Evolutionary conservation across 2,113 vertebrate genomes (phyloP).

Genomic region (Eudyptes chrysolophus): DNA sequence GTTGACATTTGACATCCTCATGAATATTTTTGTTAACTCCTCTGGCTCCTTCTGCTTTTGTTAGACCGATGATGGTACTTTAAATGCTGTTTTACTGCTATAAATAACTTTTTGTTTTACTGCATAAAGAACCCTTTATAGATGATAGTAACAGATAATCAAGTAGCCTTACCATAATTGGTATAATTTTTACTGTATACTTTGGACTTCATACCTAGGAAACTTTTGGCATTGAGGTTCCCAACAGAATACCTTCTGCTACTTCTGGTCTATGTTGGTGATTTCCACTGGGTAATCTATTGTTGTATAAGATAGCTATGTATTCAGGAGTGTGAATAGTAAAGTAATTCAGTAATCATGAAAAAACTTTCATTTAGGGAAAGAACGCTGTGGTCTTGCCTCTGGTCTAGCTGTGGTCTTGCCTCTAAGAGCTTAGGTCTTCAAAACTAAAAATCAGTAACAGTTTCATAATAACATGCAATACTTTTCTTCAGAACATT

Average conservation of each 20-base stretch:
- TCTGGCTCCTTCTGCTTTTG: not conserved
- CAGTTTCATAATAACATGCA: not conserved
- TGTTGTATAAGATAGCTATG: not conserved
- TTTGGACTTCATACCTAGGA: not conserved
- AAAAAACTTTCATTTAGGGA: not conserved
- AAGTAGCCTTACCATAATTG: not conserved
- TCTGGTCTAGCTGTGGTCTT: not conserved
- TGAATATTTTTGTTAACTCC: not conserved
- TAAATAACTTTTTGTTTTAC: not conserved
- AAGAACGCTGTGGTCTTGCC: not conserved
- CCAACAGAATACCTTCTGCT: not conserved
- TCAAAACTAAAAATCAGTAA: not conserved
- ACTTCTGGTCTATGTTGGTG: not conserved
- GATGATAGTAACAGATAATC: not conserved
- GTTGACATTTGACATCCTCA: not conserved
- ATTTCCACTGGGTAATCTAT: not conserved
- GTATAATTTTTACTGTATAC: not conserved
- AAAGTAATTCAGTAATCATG: not conserved
- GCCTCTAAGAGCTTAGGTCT: not conserved
- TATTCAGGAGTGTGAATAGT: not conserved
- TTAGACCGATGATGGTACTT: not conserved
- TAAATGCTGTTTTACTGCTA: not conserved
- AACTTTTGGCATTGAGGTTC: fast-evolving
- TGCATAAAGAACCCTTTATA: not conserved
- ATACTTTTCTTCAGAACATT: not conserved